These are phyloP conservation scores for Delphinus delphis DNA, from an alignment of 2,113 vertebrate species.

Conservation along the genomic window DNA sequence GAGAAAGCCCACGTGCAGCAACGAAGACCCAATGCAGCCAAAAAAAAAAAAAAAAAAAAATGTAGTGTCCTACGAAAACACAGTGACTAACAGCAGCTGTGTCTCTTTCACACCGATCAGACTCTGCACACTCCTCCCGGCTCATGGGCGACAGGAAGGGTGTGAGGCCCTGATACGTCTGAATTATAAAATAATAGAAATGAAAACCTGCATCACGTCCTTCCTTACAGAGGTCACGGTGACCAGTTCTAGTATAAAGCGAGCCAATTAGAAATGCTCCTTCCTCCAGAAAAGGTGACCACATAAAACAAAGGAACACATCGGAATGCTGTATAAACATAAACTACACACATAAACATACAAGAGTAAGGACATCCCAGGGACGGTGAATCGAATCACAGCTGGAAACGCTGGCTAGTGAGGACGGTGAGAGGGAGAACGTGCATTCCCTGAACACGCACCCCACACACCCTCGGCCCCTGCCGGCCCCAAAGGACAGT, in stretches of 20 bases:
- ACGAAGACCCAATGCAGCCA: too few relatives aligned
- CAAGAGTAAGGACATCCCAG: neutral
- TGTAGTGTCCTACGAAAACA: neutral
- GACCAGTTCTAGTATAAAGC: neutral
- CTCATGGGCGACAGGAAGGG: neutral
- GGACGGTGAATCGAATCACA: neutral
- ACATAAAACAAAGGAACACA: neutral
- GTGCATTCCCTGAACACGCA: neutral
- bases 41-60: neutral
- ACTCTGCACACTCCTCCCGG: neutral
- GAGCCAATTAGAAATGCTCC: neutral
- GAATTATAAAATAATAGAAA: neutral
- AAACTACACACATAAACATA: rapidly evolving
- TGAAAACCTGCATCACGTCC: neutral
- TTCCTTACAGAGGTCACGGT: neutral
- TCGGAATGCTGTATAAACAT: neutral
- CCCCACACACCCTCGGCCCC: neutral
- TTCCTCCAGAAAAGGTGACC: neutral
- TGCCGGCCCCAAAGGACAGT: neutral
- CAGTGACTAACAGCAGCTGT: neutral
- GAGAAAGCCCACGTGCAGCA: too few relatives aligned
- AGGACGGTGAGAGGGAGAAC: rapidly evolving
- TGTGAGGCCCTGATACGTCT: neutral
- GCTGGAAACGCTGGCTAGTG: neutral
- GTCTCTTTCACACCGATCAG: neutral